Conservation (phyloP, 2,113 vertebrate species). For the Macroglossus sobrinus region DNA sequence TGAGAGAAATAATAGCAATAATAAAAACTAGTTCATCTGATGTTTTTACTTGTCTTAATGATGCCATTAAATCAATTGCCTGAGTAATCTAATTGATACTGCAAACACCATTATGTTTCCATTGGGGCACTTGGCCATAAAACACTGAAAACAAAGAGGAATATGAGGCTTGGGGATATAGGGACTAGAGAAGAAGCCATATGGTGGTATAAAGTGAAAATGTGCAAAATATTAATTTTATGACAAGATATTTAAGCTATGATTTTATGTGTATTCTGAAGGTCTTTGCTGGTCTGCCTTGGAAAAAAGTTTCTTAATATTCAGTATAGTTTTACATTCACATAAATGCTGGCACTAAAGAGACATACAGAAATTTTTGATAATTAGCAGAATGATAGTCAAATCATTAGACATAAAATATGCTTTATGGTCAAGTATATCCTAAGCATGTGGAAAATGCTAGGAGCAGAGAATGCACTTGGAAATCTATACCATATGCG, state of each 20-base stretch:
- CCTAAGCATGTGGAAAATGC: not conserved
- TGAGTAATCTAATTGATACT: not conserved
- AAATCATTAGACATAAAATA: not conserved
- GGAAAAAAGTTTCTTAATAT: not conserved
- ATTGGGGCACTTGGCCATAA: not conserved
- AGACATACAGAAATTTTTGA: not conserved
- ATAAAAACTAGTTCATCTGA: not conserved
- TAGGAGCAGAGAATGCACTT: not conserved
- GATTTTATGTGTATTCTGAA: not conserved
- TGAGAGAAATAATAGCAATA: not conserved
- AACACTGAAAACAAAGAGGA: not conserved
- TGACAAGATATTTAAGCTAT: not conserved
- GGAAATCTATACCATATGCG: not conserved
- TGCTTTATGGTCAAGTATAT: not conserved
- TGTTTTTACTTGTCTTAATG: conserved; percentile 3
- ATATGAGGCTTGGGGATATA: not conserved
- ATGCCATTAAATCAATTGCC: not conserved
- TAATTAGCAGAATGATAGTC: not conserved
- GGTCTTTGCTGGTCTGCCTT: not conserved
- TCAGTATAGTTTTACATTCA: not conserved
- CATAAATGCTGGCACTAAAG: not conserved
- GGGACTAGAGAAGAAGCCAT: not conserved
- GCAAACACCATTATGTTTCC: not conserved
- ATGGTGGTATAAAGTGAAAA: not conserved
- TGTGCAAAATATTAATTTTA: not conserved